Conservation (phyloP, 1,140 invertebrate species). For the Pachyrhynchus sulphureomaculatus region DNA sequence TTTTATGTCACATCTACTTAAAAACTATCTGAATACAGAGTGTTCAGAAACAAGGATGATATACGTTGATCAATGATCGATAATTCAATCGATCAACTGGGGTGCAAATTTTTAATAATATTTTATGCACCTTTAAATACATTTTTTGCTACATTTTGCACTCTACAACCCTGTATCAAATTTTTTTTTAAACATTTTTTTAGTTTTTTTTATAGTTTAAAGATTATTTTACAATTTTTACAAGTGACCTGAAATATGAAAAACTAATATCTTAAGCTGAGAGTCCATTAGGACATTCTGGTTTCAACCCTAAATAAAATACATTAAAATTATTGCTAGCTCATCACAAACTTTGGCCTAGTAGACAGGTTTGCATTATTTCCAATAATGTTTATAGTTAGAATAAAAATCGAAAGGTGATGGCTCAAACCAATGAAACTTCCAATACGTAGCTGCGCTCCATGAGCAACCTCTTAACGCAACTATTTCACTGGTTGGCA, state of each 20-base stretch:
- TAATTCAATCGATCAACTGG: not conserved
- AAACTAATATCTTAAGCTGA: no score
- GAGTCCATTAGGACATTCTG: no score
- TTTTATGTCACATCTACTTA: constrained; percentile 4
- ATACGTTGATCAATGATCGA: not conserved
- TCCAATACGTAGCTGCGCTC: no score
- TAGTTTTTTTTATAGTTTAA: not conserved
- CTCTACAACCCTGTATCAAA: constrained; percentile 25
- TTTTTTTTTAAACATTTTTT: constrained; percentile 13
- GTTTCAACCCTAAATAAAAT: no score
- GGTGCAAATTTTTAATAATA: constrained; percentile 9
- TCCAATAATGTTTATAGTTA: no score
- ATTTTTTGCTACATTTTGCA: constrained; percentile 20
- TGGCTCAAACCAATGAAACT: no score
- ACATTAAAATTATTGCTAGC: no score
- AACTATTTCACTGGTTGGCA: no score
- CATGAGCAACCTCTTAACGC: no score
- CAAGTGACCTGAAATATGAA: not conserved
- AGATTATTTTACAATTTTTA: constrained; percentile 21
- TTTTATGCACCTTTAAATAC: not conserved
- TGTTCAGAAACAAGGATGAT: constrained; percentile 11
- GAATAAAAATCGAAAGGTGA: no score
- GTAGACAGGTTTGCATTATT: no score
- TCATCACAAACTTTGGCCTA: no score
- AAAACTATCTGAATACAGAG: constrained; percentile 4